These are phyloP conservation scores for Pandemis heparana DNA, from an alignment of 2,888 invertebrate species.

Conservation along the genomic window DNA sequence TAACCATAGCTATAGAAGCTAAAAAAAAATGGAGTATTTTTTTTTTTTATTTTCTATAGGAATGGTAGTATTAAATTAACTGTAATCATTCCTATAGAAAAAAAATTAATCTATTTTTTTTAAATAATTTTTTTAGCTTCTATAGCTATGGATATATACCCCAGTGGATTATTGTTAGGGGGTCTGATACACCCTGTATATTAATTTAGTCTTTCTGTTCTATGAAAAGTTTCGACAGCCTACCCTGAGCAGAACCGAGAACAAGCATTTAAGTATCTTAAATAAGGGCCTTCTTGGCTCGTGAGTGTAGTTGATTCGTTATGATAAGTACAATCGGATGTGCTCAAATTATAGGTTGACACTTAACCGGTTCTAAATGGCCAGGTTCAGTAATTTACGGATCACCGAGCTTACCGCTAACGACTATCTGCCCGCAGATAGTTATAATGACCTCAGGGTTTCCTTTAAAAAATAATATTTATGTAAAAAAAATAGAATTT, in stretches of 20 bases:
- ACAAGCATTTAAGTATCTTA: not conserved
- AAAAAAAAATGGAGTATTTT: too few relatives aligned
- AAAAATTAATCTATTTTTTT: too few relatives aligned
- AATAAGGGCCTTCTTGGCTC: not conserved
- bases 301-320: not conserved
- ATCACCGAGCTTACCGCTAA: conserved; percentile 13
- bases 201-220: not conserved
- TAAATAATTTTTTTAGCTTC: too few relatives aligned
- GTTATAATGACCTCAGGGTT: not conserved
- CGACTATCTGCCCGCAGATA: conserved; percentile 6
- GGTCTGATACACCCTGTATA: too few relatives aligned
- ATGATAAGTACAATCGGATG: conserved; percentile 42
- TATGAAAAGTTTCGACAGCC: not conserved
- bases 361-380: conserved; percentile 19
- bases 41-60: too few relatives aligned
- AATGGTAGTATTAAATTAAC: too few relatives aligned
- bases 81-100: too few relatives aligned
- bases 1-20: too few relatives aligned
- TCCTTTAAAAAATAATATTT: too few relatives aligned
- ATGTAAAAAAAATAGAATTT: too few relatives aligned
- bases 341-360: conserved; percentile 46
- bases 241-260: not conserved
- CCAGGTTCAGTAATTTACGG: conserved; percentile 21
- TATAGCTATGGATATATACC: too few relatives aligned
- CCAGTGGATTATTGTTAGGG: too few relatives aligned